These are phyloP conservation scores for Lipophrys pholis DNA, from an alignment of 2,113 vertebrate genomes.

Conservation along the genomic window DNA sequence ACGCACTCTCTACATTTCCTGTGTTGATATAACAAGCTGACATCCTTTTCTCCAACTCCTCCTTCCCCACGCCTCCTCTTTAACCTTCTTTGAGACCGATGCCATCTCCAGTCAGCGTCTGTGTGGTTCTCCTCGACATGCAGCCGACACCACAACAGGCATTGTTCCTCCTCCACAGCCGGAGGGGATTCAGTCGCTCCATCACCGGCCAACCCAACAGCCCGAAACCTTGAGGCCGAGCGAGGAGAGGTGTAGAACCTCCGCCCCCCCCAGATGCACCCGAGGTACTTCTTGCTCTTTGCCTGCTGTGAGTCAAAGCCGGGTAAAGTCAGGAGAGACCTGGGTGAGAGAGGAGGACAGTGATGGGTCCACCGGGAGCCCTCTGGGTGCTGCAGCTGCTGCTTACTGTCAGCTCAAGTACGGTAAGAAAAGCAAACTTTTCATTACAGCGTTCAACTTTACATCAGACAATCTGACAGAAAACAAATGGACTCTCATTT, in stretches of 20 bases:
- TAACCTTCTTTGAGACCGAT: constrained; percentile 37
- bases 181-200: constrained; percentile 18
- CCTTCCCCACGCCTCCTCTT: constrained; percentile 28
- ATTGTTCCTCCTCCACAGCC: constrained; percentile 29
- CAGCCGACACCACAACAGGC: constrained; percentile 25
- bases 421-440: constrained; percentile 47
- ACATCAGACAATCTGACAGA: neutral
- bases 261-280: neutral
- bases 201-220: neutral
- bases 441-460: neutral
- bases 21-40: constrained; percentile 25
- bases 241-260: neutral
- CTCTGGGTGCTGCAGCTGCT: constrained; percentile 51
- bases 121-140: constrained; percentile 36
- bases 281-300: constrained; percentile 9
- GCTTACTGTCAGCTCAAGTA: constrained; percentile 36
- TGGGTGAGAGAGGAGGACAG: constrained; percentile 16
- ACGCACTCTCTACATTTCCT: constrained; percentile 1
- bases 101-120: constrained; percentile 15
- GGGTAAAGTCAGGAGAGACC: constrained; percentile 10
- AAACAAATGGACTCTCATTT: neutral
- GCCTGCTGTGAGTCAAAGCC: constrained; percentile 9
- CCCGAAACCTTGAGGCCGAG: constrained; percentile 6
- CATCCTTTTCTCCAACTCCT: constrained; percentile 43
- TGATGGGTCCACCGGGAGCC: constrained; percentile 41